Evolutionary conservation across 1,140 invertebrate species (phyloP).

Genomic region (Heterodera carotae): DNA sequence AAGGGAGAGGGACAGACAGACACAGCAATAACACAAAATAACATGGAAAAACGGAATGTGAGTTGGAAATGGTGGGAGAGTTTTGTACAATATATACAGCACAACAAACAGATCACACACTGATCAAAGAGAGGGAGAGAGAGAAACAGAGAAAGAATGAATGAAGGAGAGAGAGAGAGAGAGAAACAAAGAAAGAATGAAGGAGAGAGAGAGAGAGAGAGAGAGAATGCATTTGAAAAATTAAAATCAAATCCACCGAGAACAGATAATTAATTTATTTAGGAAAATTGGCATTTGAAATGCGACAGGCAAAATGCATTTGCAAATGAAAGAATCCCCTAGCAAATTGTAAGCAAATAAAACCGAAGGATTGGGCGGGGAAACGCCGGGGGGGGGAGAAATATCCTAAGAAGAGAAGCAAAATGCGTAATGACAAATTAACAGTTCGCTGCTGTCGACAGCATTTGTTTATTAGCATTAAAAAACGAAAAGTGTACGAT

Average conservation of each 20-base stretch:
- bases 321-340: not conserved
- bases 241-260: not conserved
- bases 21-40: too few relatives aligned
- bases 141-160: not conserved
- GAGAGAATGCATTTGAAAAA: not conserved
- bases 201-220: not conserved
- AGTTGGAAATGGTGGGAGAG: too few relatives aligned
- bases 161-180: not conserved
- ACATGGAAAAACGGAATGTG: too few relatives aligned
- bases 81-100: too few relatives aligned
- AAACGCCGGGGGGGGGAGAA: too few relatives aligned
- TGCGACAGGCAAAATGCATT: not conserved
- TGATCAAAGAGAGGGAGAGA: not conserved
- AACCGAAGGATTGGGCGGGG: too few relatives aligned
- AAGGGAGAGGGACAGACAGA: not conserved
- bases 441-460: too few relatives aligned
- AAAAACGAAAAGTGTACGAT: too few relatives aligned
- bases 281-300: not conserved
- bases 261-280: not conserved
- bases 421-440: too few relatives aligned
- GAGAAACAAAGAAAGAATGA: not conserved
- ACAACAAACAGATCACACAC: too few relatives aligned
- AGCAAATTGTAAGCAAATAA: not conserved
- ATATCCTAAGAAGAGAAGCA: too few relatives aligned
- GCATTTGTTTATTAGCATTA: too few relatives aligned